Percentiles rank a stretch among this genome's conserved stretches.
phyloP scores from a whole-genome alignment of 2,888 invertebrate genomes.

The Aleiodes testaceus region DNA sequence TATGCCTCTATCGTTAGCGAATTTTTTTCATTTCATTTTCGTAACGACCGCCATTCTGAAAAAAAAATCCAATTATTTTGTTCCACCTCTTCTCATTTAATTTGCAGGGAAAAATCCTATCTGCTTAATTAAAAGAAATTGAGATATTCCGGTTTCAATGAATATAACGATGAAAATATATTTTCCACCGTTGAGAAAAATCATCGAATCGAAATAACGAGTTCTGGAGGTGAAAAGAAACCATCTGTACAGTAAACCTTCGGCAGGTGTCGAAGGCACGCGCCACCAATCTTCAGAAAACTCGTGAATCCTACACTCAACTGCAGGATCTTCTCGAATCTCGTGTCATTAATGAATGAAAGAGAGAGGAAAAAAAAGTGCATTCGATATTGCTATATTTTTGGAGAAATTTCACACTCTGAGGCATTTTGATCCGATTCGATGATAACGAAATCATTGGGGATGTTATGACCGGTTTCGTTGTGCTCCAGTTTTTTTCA shows the following conservation, averaged over 20 bases:
- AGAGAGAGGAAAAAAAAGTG: not conserved
- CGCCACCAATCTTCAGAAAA: slow-evolving; percentile 60
- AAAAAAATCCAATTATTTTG: too few species aligned
- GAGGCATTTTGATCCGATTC: not conserved
- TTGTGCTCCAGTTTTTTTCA: too few species aligned
- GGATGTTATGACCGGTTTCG: not conserved
- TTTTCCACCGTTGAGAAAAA: slow-evolving; percentile 17
- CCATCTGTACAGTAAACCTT: slow-evolving; percentile 25
- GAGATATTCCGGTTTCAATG: not conserved
- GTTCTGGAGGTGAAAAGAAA: slow-evolving; percentile 15
- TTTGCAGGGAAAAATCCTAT: not conserved
- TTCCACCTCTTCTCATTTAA: too few species aligned
- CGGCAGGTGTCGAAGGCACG: slow-evolving; percentile 66
- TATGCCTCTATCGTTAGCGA: not conserved
- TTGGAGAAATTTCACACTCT: not conserved
- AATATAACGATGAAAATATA: slow-evolving; percentile 15
- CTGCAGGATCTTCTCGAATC: slow-evolving; percentile 51
- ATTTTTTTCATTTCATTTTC: not conserved
- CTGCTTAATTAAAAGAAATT: not conserved
- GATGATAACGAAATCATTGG: not conserved
- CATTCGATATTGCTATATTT: slow-evolving; percentile 7
- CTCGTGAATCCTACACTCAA: slow-evolving; percentile 56
- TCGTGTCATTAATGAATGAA: slow-evolving; percentile 9
- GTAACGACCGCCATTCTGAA: too few species aligned
- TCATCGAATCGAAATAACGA: slow-evolving; percentile 38